phyloP scores from a whole-genome alignment of 2,113 vertebrate genomes.

The Malurus alboscapulatus region DNA sequence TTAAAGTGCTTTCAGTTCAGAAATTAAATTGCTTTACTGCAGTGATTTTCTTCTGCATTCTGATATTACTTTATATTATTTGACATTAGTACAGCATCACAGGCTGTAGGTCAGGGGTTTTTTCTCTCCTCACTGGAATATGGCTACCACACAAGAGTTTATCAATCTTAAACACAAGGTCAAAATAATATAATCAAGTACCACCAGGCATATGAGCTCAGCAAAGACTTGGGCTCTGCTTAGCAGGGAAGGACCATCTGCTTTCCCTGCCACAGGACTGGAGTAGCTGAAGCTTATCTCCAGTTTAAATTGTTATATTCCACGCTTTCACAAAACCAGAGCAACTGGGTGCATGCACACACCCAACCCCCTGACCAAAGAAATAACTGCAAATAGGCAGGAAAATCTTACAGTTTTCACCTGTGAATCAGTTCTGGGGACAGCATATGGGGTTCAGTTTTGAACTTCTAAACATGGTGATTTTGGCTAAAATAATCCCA shows the following conservation, averaged over 20 bases:
- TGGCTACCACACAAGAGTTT: background rate
- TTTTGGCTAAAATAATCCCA: background rate
- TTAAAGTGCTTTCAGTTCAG: conserved; percentile 45
- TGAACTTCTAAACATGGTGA: background rate
- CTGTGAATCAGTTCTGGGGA: background rate
- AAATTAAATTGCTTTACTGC: conserved; percentile 58
- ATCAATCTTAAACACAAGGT: conserved; percentile 45
- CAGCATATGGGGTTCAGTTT: background rate
- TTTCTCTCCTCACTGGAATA: background rate
- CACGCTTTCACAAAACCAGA: background rate
- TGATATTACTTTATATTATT: conserved; percentile 45
- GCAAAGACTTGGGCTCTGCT: background rate
- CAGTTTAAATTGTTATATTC: background rate
- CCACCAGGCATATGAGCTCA: background rate
- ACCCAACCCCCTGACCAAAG: background rate
- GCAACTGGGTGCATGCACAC: background rate
- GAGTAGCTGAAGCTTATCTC: background rate
- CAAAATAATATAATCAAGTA: background rate
- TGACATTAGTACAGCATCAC: conserved; percentile 29
- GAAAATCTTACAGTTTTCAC: background rate
- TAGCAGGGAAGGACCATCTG: conserved; percentile 31
- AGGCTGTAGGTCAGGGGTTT: background rate
- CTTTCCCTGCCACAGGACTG: background rate
- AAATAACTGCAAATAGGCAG: background rate
- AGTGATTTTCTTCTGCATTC: conserved; percentile 46